Percentiles rank a stretch among this genome's conserved stretches.
phyloP scores from a whole-genome alignment of 2,113 vertebrate species.

The Rhombomys opimus region DNA sequence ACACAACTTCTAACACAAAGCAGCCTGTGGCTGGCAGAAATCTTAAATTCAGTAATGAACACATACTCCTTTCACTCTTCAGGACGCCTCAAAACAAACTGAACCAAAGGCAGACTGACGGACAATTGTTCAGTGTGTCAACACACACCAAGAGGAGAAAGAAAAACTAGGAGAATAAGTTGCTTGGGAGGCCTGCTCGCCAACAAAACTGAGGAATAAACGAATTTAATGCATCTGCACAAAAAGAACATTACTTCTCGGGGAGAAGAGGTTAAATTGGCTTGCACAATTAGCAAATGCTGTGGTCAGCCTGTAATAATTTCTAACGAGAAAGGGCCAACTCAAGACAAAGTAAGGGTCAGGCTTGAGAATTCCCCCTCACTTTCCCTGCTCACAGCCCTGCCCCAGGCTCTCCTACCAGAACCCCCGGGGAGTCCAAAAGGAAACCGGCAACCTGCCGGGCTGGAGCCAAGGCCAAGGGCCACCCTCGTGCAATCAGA shows the following conservation, averaged over 20 bases:
- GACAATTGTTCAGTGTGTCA: neutral
- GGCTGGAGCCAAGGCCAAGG: neutral
- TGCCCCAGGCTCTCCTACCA: constrained; percentile 4
- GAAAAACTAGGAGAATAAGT: neutral
- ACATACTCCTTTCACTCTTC: constrained; percentile 9
- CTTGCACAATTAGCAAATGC: constrained; percentile 23
- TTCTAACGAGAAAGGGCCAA: constrained; percentile 39
- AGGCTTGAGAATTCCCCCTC: neutral
- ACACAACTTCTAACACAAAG: constrained; percentile 25
- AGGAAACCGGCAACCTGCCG: neutral
- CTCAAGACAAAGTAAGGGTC: constrained; percentile 49
- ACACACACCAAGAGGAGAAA: neutral
- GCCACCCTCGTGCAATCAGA: neutral
- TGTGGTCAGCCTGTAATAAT: constrained; percentile 2
- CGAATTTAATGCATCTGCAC: neutral
- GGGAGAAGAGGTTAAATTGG: neutral
- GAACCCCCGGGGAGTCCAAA: neutral
- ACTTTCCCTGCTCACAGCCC: neutral
- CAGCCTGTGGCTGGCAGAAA: constrained; percentile 29
- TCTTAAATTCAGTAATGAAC: constrained; percentile 37
- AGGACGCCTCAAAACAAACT: constrained; percentile 50
- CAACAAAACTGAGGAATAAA: neutral
- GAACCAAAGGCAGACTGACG: neutral
- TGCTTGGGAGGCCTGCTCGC: constrained; percentile 6
- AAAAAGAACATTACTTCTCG: neutral